Conservation (phyloP, 2,797 vertebrate species). For the Pelobates cultripes region DNA sequence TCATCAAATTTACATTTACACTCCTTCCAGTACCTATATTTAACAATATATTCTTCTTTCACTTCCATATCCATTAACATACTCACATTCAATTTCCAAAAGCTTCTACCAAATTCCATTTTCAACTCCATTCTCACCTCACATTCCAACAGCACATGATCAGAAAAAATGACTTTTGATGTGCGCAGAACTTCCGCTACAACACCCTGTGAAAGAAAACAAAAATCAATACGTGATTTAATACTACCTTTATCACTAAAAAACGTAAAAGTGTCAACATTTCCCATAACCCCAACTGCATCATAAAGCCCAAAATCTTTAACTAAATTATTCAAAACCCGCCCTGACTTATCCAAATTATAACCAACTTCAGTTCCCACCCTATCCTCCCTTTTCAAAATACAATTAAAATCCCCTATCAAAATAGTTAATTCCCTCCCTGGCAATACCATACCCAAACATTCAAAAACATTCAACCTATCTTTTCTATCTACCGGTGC, state of each 20-base stretch:
- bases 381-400: neutral
- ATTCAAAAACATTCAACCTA: neutral
- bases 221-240: too few species aligned
- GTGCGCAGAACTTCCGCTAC: neutral
- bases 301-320: conserved; percentile 1
- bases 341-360: neutral
- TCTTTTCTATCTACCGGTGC: neutral
- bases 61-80: neutral
- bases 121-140: neutral
- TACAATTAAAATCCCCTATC: neutral
- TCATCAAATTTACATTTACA: too few species aligned
- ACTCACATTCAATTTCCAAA: too few species aligned
- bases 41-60: too few species aligned
- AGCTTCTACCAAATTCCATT: neutral
- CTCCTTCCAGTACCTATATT: too few species aligned
- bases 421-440: neutral
- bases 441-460: neutral
- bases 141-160: too few species aligned
- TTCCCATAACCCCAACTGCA: neutral
- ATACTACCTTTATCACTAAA: neutral
- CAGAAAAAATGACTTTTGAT: neutral
- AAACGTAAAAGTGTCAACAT: neutral
- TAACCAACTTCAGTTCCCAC: neutral
- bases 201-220: too few species aligned
- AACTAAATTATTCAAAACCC: too few species aligned